Base-by-base conservation (phyloP, 2,888 invertebrate species). In the Leucozona laternaria region DNA sequence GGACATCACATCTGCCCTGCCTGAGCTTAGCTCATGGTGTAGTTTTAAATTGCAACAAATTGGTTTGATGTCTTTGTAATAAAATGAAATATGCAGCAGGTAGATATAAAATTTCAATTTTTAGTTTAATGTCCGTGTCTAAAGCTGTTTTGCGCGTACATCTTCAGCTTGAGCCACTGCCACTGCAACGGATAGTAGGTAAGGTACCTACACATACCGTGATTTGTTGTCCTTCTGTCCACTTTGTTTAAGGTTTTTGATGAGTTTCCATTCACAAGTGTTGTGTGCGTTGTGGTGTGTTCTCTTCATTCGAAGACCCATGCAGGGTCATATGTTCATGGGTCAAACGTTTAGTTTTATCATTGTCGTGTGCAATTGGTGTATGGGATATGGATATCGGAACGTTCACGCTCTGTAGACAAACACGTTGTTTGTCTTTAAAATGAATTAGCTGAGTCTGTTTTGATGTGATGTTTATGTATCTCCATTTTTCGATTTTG, bases 11-110 rank as follows among this genome's bases (percentile, higher is more conserved):
- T 43, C 40, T 28, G 28, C 13, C 20, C 40, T 28, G 28, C 13
- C 20, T 15, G 25, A 22, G 64, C 31, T 66, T 48, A 43, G 48
- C 60, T 40, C 34, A 57, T n/a, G 48, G 31, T 34, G 58, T 75
- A 37, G 73, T 40, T 64, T 72, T 70, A 58, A 81, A 73, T 86
- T 86, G 85, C 85, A 86, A 86, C 81, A 86, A 86, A 81, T 86
- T 81, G 70, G 78, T 86, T 86, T 86, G 70, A 86, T 81, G 77
- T 70, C 37, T 57, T 34, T 50, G 73, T 58, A 73, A 77, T 78
- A 78, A 78, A 81, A 86, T 13, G 55, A 55, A 70, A 40, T 77
- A 72, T 81, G 71, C 77, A 72, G 55, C 71, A 72, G 62, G 71
- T 48, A 40, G 40, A 57, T 55, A 81, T 81, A 68, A 81, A 81